Percentiles rank a stretch among this genome's conserved stretches.
Evolutionary conservation across 2,113 vertebrate genomes (phyloP).

Genomic region (Furnarius figulus): DNA sequence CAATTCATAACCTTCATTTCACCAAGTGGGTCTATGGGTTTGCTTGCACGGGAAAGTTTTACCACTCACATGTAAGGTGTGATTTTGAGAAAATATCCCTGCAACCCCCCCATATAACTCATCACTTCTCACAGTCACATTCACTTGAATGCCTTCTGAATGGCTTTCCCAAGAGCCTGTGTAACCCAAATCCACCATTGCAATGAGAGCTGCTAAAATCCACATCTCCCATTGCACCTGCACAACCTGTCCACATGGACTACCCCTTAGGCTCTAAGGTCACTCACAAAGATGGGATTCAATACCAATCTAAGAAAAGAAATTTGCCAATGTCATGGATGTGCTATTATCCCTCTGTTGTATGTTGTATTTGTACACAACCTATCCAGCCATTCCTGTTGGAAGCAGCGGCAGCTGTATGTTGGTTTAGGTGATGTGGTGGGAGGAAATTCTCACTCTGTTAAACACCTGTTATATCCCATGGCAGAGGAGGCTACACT

Average conservation of each 20-base stretch:
- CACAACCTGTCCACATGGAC: not conserved
- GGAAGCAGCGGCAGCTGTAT: not conserved
- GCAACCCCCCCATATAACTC: not conserved
- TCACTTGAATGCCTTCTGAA: not conserved
- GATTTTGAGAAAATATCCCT: not conserved
- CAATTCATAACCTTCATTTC: not conserved
- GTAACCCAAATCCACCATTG: fast-evolving
- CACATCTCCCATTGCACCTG: not conserved
- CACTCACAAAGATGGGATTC: not conserved
- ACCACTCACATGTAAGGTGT: not conserved
- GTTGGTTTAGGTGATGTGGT: conserved; percentile 55
- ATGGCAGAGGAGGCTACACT: not conserved
- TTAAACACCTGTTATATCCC: conserved; percentile 28
- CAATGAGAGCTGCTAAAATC: not conserved
- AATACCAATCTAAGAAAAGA: not conserved
- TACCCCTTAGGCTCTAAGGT: not conserved
- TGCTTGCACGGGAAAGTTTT: not conserved
- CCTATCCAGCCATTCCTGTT: not conserved
- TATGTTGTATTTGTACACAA: not conserved
- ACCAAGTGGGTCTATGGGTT: not conserved
- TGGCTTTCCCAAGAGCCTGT: not conserved
- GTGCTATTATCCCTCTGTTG: not conserved
- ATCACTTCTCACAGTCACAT: not conserved
- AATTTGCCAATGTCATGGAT: not conserved
- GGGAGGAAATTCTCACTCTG: conserved; percentile 29